Evolutionary conservation across 2,888 invertebrate genomes (phyloP).

Genomic region (Phalera bucephala): DNA sequence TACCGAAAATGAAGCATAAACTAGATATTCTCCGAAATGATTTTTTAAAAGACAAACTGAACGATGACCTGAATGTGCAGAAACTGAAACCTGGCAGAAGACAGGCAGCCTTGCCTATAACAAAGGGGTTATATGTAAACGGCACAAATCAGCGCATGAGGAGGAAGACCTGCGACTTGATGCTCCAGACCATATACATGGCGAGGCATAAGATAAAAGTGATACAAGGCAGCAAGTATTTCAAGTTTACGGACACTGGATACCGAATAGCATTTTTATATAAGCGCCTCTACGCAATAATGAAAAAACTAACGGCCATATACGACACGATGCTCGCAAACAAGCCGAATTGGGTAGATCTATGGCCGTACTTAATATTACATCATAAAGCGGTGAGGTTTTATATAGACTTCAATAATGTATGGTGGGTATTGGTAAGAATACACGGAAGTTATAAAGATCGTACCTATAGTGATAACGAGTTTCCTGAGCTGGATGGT

Average conservation of each 20-base stretch:
- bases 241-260: slow-evolving; percentile 34
- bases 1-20: slow-evolving; percentile 7
- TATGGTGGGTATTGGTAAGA: slow-evolving; percentile 40
- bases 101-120: neutral
- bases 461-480: too few relatives aligned
- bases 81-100: neutral
- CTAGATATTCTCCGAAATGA: neutral
- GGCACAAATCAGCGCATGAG: slow-evolving; percentile 1
- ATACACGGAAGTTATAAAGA: slow-evolving; percentile 25
- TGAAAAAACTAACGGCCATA: slow-evolving; percentile 26
- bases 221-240: slow-evolving; percentile 30
- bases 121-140: neutral
- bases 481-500: too few relatives aligned
- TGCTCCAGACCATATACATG: slow-evolving; percentile 48
- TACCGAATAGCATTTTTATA: slow-evolving; percentile 43
- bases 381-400: slow-evolving; percentile 34
- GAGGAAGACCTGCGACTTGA: slow-evolving; percentile 32
- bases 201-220: slow-evolving; percentile 33
- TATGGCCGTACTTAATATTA: slow-evolving; percentile 8
- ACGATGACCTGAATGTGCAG: too few relatives aligned
- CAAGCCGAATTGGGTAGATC: neutral
- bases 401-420: slow-evolving; percentile 42
- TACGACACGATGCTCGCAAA: slow-evolving; percentile 15
- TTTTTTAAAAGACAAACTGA: too few relatives aligned
- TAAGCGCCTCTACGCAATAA: slow-evolving; percentile 22